Base-by-base conservation (phyloP, 2,797 vertebrate species). In the Dryobates pubescens region DNA sequence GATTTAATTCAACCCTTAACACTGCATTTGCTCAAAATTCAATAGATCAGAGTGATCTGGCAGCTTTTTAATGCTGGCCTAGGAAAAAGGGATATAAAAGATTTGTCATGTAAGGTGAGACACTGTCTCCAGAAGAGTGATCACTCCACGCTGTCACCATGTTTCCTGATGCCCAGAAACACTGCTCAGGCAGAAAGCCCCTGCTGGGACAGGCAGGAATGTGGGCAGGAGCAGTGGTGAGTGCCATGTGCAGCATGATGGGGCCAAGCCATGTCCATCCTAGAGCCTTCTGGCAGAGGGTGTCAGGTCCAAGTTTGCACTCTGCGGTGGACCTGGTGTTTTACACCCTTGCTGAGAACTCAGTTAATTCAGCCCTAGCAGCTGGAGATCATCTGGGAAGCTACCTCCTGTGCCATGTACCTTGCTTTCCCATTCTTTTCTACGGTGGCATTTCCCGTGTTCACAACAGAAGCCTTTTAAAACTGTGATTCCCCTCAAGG, bases 51-150 rank as follows among this genome's bases (percentile, higher is more conserved):
- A 90, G 75, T 43, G 45, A 79, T 86, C 72, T 90, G 91, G 90
- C 74, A 91, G 70, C n/a, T 92, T 96, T 93, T 80, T 82, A 91
- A 89, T 73, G 74, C 74, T 71, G 22, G 80, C 84, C 84, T 88
- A 80, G 88, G 38, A 85, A 90, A 89, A 88, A 89, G 36, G 67
- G 89, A 80, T 78, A 59, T 20, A 67, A 81, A 89, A 80, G 19
- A 30, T 81, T 94, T 96, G 57, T 88, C 62, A 54, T 80, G 63
- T 22, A 89, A 93, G 94, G 94, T 96, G 83, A 96, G 92, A 75
- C 92, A 94, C 69, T 92, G 93, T 76, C 86, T 92, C 62, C 69
- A 90, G 81, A 80, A 92, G 47, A 87, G 80, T 77, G 88, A 93
- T 65, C 84, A 54, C 75, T 79, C 71, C 74, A 63, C 62, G n/a